A percentile compares a stretch with the other conserved stretches of the same genome.
These are phyloP conservation scores for Cosmia pyralina DNA, from an alignment of 2,888 invertebrate species.

Conservation along the genomic window DNA sequence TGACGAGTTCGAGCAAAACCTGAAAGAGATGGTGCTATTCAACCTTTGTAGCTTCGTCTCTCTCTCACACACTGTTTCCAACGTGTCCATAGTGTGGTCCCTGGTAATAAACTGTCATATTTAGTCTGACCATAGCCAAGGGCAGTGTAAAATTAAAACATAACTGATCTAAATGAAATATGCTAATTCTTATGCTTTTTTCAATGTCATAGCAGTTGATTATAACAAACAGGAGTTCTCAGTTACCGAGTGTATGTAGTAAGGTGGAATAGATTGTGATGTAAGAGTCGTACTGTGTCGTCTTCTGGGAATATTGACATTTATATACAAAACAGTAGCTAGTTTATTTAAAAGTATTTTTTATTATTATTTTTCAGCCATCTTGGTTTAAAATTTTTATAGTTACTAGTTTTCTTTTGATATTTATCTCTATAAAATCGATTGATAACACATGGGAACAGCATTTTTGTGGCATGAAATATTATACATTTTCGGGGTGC, in stretches of 20 bases:
- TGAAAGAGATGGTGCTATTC: neutral
- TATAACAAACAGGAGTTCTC: neutral
- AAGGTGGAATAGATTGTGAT: slow-evolving; percentile 40
- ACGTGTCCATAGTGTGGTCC: neutral
- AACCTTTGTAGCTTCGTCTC: neutral
- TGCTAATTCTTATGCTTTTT: neutral
- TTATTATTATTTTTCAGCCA: neutral
- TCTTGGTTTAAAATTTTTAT: neutral
- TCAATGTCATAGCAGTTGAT: neutral
- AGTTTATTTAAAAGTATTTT: neutral
- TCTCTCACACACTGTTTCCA: neutral
- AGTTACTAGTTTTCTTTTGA: neutral
- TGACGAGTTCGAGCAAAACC: neutral
- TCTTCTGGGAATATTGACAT: slow-evolving; percentile 43
- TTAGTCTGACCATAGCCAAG: neutral
- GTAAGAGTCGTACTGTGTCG: slow-evolving; percentile 56
- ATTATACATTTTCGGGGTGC: too few relatives aligned
- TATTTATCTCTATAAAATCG: neutral
- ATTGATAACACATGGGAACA: neutral
- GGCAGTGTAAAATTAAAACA: neutral
- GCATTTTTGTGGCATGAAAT: too few relatives aligned
- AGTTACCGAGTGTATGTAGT: slow-evolving; percentile 29
- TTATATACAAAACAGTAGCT: slow-evolving; percentile 2
- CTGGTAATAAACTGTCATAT: neutral
- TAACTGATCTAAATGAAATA: neutral